A percentile compares a stretch with the other conserved stretches of the same genome.
Conservation (phyloP, 2,113 vertebrate genomes). For the Grus americana region DNA sequence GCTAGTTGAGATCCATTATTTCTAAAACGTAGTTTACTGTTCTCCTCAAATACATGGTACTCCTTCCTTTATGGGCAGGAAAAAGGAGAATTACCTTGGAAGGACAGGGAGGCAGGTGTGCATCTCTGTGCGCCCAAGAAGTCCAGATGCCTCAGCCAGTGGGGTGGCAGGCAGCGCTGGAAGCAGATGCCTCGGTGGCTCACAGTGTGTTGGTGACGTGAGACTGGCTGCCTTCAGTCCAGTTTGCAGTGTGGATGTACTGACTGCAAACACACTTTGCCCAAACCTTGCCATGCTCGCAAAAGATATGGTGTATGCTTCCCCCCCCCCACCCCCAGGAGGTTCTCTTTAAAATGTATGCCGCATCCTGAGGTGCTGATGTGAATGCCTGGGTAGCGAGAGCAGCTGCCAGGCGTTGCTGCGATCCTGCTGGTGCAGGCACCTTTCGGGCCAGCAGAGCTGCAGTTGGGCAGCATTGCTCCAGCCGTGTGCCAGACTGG, state of each 20-base stretch:
- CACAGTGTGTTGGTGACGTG: accelerated
- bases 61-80: not conserved
- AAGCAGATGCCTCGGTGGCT: not conserved
- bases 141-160: not conserved
- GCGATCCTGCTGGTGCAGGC: not conserved
- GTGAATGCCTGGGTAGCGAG: not conserved
- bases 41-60: not conserved
- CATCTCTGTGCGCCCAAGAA: not conserved
- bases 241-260: not conserved
- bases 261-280: not conserved
- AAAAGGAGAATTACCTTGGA: not conserved
- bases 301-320: accelerated
- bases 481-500: accelerated
- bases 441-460: not conserved
- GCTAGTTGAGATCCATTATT: not conserved
- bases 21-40: not conserved
- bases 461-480: not conserved
- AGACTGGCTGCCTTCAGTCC: not conserved
- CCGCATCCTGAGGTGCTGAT: accelerated
- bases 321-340: accelerated
- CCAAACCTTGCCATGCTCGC: not conserved
- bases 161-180: not conserved
- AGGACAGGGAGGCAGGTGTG: too few relatives aligned
- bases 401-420: not conserved
- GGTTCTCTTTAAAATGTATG: not conserved